These are phyloP conservation scores for Oedothorax gibbosus DNA, from an alignment of 1,140 invertebrate genomes.

Conservation along the genomic window DNA sequence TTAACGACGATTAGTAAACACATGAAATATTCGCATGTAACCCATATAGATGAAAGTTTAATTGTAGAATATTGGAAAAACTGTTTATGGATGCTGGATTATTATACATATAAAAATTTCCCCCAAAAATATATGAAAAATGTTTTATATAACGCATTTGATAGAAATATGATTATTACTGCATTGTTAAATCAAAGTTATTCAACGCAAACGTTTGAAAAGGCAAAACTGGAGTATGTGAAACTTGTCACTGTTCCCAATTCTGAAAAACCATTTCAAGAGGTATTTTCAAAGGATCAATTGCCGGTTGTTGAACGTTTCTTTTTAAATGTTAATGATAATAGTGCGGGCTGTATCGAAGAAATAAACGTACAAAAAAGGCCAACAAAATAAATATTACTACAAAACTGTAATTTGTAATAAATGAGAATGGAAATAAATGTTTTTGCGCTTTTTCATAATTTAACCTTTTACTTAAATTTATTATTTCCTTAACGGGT, in stretches of 20 bases:
- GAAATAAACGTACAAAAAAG: background rate
- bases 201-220: background rate
- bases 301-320: background rate
- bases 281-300: background rate
- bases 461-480: conserved; percentile 13
- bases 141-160: background rate
- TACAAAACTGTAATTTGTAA: background rate
- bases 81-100: conserved; percentile 19
- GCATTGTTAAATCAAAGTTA: conserved; percentile 10
- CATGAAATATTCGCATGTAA: background rate
- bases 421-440: background rate
- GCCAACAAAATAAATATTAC: background rate
- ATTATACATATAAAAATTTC: background rate
- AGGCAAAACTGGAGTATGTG: background rate
- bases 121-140: conserved; percentile 19
- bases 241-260: background rate
- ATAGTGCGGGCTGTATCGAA: background rate
- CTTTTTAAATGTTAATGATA: background rate
- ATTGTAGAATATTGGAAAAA: conserved; percentile 15
- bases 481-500: background rate
- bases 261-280: background rate
- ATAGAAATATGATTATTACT: conserved; percentile 13
- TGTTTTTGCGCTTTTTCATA: background rate
- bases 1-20: background rate
- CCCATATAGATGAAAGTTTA: background rate